A percentile compares a stretch with the other conserved stretches of the same genome.
Conservation (phyloP, 2,888 invertebrate genomes). For the Seladonia tumulorum region DNA sequence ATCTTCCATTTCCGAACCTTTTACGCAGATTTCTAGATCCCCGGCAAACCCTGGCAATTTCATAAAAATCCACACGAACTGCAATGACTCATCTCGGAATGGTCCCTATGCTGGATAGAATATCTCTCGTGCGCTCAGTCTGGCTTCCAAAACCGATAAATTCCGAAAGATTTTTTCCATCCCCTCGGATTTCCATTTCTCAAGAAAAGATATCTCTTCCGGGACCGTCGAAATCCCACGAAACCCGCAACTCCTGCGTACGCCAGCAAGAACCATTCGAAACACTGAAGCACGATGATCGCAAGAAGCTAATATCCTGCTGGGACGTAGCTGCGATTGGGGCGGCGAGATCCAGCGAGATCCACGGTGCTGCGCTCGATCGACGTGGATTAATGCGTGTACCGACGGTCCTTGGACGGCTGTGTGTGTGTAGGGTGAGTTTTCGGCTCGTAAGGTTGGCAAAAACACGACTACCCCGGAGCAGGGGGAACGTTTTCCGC, state of each 20-base stretch:
- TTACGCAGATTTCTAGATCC: neutral
- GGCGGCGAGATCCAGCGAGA: neutral
- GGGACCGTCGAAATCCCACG: neutral
- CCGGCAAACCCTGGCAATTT: neutral
- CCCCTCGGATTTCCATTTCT: neutral
- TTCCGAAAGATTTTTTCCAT: neutral
- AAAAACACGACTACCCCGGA: slow-evolving; percentile 20
- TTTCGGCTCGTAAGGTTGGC: slow-evolving; percentile 2
- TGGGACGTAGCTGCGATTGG: neutral
- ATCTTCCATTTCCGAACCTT: neutral
- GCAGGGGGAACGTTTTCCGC: slow-evolving; percentile 23
- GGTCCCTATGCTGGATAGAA: neutral
- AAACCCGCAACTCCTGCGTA: neutral
- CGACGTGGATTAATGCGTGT: slow-evolving; percentile 66
- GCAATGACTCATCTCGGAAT: neutral
- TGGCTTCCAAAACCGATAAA: neutral
- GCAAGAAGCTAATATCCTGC: slow-evolving; percentile 19
- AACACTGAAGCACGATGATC: neutral
- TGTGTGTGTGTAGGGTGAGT: neutral
- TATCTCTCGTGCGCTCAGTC: neutral
- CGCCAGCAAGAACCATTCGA: neutral
- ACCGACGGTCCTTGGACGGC: slow-evolving; percentile 7
- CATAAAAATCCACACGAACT: neutral
- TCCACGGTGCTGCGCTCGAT: slow-evolving; percentile 35
- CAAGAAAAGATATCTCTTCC: neutral